Evolutionary conservation across 2,797 vertebrate species (phyloP), one percentile per base, ranked within the genome.

Genomic region (Micromesistius poutassou): DNA sequence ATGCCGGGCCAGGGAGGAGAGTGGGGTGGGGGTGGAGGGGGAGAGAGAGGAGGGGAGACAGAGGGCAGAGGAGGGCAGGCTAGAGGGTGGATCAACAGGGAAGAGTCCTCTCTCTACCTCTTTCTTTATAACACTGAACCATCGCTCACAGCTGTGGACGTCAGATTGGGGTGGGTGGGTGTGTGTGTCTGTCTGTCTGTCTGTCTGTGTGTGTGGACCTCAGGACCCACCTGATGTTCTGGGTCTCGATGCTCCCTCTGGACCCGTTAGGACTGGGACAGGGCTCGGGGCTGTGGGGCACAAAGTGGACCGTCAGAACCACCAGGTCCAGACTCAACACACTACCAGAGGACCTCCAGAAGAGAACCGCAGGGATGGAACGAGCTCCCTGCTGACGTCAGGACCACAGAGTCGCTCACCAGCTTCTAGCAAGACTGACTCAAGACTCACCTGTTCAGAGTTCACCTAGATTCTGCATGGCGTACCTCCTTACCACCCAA

Each of bases 221-320:
- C 42, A 46, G 42, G 22, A 8, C 5, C 90, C 81, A 95, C 94
- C 93, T 94, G 91, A 91, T 85, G 82, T 94, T 94, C 78, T 91
- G 92, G 89, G 86, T 91, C 78, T 95, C 94, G 8, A 85, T 83
- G 72, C 84, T 81, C 84, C 86, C 88, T 78, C 93, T 90, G 77
- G 93, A 93, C 77, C 91, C 92, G 14, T 94, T 95, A 22, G 94
- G 91, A 81, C 93, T 94, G 74, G 94, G 93, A 80, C 93, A 94
- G 75, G 94, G 93, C 83, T 78, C 12, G 13, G 40, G 40, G 40
- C 55, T 62, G 55, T 22, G 55, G n/a, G 16, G 7, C 22, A 62
- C n/a, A 62, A 62, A 22, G 19, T 25, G n/a, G 4, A 1, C 19
- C 7, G 55, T 62, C 22, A 62, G 19, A 5, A 25, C 22, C 50